phyloP scores from a whole-genome alignment of 2,888 invertebrate genomes.

The Zeuzera pyrina region DNA sequence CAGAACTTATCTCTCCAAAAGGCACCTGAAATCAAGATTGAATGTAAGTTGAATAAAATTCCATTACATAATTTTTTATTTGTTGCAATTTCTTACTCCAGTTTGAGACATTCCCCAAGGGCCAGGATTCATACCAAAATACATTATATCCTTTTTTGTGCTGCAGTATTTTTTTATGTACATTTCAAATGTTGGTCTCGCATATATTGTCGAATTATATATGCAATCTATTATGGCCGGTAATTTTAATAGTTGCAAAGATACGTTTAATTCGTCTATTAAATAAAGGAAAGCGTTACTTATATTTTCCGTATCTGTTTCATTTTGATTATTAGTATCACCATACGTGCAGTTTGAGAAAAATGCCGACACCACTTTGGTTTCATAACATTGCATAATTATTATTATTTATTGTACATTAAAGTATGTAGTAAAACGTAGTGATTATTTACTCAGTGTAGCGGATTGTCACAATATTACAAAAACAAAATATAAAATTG shows the following conservation, averaged over 20 bases:
- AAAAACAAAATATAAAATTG: background rate
- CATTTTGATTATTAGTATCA: background rate
- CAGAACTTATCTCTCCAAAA: conserved; percentile 88
- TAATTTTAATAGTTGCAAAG: conserved; percentile 59
- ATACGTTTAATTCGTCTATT: conserved; percentile 48
- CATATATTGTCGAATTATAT: conserved; percentile 92
- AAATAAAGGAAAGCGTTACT: conserved; percentile 40
- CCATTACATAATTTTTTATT: too few species aligned
- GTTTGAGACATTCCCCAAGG: conserved; percentile 97
- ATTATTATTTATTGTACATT: too few species aligned
- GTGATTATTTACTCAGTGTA: too few species aligned
- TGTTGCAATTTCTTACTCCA: conserved; percentile 82
- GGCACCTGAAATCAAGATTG: conserved; percentile 86
- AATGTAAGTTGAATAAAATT: conserved; percentile 1
- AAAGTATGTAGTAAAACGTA: too few species aligned
- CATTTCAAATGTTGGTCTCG: conserved; percentile 81
- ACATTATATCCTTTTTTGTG: conserved; percentile 79
- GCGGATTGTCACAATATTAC: too few species aligned
- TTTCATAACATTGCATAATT: conserved; percentile 22
- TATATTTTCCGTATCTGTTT: conserved; percentile 16
- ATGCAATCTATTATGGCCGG: conserved; percentile 75
- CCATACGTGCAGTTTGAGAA: conserved; percentile 20
- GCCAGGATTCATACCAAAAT: conserved; percentile 97
- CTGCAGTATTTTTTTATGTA: conserved; percentile 82
- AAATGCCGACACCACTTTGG: conserved; percentile 43